Percentiles rank a stretch among this genome's conserved stretches.
Conservation (phyloP, 1,140 invertebrate genomes). For the Akabosia matsudoensis region DNA sequence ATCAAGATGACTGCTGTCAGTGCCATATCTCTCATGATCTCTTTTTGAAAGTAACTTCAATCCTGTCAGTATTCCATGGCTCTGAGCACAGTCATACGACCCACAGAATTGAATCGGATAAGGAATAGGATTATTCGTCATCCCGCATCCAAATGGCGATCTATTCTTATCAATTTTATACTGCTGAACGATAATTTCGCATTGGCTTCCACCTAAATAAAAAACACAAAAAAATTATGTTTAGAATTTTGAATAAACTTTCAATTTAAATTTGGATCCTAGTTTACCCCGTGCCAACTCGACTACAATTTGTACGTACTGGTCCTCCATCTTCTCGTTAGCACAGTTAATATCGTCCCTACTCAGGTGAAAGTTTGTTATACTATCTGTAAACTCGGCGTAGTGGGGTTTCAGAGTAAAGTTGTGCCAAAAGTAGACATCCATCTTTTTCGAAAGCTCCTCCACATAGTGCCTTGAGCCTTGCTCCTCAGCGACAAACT, state of each 20-base stretch:
- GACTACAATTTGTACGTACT: constrained; percentile 1
- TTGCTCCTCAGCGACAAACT: background rate
- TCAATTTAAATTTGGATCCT: background rate
- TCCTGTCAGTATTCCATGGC: background rate
- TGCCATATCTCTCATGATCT: no score
- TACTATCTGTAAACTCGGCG: background rate
- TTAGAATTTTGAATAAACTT: background rate
- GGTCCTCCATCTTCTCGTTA: background rate
- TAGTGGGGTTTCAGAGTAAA: background rate
- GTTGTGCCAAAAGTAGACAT: constrained; percentile 21
- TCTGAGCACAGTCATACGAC: background rate
- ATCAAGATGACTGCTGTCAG: no score
- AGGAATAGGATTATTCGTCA: background rate
- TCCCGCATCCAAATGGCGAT: background rate
- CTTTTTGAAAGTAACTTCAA: background rate
- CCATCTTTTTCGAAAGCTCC: background rate
- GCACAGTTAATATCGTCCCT: background rate
- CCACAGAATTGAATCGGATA: constrained; percentile 13
- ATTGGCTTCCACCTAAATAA: background rate
- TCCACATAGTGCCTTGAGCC: background rate
- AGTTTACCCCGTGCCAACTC: no score
- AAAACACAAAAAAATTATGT: background rate
- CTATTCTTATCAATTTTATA: background rate
- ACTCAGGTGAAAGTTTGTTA: background rate
- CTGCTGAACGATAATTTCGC: constrained; percentile 5